phyloP scores from a whole-genome alignment of 1,140 invertebrate genomes.

The Formica selysi region DNA sequence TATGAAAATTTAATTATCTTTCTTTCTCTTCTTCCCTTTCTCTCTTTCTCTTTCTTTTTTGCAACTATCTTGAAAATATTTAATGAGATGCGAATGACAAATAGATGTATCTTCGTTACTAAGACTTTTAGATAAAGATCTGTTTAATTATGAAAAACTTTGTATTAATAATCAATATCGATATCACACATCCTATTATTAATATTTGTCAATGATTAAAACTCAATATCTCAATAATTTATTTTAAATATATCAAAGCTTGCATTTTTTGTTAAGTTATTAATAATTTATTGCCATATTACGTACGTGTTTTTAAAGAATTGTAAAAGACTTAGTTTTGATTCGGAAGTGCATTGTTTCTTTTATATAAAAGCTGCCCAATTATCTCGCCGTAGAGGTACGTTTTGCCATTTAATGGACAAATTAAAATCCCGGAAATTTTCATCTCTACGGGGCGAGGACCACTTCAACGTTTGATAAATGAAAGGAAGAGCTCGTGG shows the following conservation, averaged over 20 bases:
- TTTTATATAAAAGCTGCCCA: neutral
- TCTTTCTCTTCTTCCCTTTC: neutral
- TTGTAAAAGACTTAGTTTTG: neutral
- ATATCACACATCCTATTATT: neutral
- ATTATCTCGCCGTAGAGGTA: constrained; percentile 20
- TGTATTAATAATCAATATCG: neutral
- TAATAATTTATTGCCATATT: neutral
- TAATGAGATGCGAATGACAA: constrained; percentile 60
- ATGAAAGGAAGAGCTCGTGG: constrained; percentile 45
- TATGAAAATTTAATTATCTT: constrained; percentile 60
- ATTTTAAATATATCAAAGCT: neutral
- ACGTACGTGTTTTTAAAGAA: neutral
- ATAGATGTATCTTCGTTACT: neutral
- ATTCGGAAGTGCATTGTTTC: neutral
- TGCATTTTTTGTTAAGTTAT: neutral
- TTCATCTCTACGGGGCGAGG: constrained; percentile 52
- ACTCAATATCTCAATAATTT: neutral
- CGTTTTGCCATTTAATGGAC: constrained; percentile 32
- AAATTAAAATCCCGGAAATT: constrained; percentile 6
- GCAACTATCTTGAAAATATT: constrained; percentile 51
- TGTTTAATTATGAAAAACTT: neutral
- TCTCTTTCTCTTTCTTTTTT: neutral
- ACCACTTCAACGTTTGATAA: constrained; percentile 61
- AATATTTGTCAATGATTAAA: neutral
- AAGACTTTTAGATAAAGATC: neutral